These are phyloP conservation scores for Scleropages formosus DNA, from an alignment of 2,797 vertebrate genomes.

Conservation along the genomic window DNA sequence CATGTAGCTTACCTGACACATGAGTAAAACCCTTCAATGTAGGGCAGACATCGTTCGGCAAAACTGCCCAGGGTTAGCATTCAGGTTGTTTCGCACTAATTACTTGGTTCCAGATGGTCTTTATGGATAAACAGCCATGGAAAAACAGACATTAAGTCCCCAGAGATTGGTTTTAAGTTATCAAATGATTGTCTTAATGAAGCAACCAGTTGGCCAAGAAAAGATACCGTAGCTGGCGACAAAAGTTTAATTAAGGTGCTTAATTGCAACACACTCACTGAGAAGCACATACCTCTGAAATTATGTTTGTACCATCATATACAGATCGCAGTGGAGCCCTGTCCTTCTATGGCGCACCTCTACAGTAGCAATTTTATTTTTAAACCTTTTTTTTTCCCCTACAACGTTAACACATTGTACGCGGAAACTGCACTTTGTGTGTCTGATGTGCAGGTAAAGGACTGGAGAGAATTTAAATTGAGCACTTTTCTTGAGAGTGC, in stretches of 20 bases:
- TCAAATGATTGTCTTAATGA: slow-evolving; percentile 33
- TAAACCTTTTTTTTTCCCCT: too few relatives aligned
- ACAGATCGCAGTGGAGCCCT: too few relatives aligned
- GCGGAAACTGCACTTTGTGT: too few relatives aligned
- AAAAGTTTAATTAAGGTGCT: slow-evolving; percentile 2
- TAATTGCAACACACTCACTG: neutral
- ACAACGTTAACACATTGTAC: too few relatives aligned
- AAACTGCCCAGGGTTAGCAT: slow-evolving; percentile 27
- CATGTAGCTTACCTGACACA: slow-evolving; percentile 3
- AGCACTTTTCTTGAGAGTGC: too few relatives aligned
- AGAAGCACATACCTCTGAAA: slow-evolving; percentile 2
- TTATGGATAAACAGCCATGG: slow-evolving; percentile 31
- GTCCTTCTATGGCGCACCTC: too few relatives aligned
- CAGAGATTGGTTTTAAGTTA: slow-evolving; percentile 25
- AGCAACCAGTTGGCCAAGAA: slow-evolving; percentile 34
- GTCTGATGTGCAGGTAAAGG: too few relatives aligned
- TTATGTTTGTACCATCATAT: neutral
- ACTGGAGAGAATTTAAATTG: too few relatives aligned
- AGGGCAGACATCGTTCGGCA: slow-evolving; percentile 4
- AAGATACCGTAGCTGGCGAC: neutral
- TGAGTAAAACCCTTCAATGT: slow-evolving; percentile 15
- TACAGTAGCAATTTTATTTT: too few relatives aligned
- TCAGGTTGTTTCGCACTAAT: slow-evolving; percentile 33
- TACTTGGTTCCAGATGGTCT: slow-evolving; percentile 36
- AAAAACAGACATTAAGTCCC: slow-evolving; percentile 24